Evolutionary conservation across 2,797 vertebrate species (phyloP), one percentile per base, ranked within the genome.

Genomic region (Coluber constrictor): DNA sequence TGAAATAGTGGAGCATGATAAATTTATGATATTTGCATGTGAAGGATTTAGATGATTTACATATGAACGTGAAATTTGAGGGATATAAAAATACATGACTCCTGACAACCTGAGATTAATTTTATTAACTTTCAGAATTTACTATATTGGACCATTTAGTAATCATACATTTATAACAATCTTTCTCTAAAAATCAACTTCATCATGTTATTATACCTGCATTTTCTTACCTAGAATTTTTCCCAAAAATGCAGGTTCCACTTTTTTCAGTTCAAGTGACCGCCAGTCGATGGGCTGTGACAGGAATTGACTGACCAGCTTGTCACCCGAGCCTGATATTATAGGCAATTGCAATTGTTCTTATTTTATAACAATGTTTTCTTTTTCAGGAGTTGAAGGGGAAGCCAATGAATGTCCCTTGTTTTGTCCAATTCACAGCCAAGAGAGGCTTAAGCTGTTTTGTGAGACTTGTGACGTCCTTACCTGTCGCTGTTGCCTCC

Each of bases 401-500:
- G 96, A 95, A 90, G 91, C 93, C 9, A 94, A 90, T 0, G 95
- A 96, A 16, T 93, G 96, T 10, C 87, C 95, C 32, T 91, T 97
- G 66, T 95, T 95, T n/a, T 98, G 98, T 54, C 96, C 97, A 2
- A 79, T 89, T 25, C 98, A 98, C 79, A 92, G 93, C n/a, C 97
- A 96, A 57, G 98, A 98, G 89, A 95, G 96, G 0, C 97, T 98
- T 91, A 97, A 96, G 90, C 92, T 98, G 12, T 98, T 98, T 5
- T 98, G 98, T 2, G 98, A 98, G 96, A 98, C 95, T 20, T 98
- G 98, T 0, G 97, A 97, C 43, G 96, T 96, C 29, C 97, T 98
- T 9, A 97, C 94, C 0, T 98, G 98, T 96, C 92, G 27, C 66
- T 96, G 96, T 94, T 98, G 98, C 95, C 96, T 98, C 27, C 96